Conservation (phyloP, 2,797 vertebrate genomes). For the Cossypha dichroa region DNA sequence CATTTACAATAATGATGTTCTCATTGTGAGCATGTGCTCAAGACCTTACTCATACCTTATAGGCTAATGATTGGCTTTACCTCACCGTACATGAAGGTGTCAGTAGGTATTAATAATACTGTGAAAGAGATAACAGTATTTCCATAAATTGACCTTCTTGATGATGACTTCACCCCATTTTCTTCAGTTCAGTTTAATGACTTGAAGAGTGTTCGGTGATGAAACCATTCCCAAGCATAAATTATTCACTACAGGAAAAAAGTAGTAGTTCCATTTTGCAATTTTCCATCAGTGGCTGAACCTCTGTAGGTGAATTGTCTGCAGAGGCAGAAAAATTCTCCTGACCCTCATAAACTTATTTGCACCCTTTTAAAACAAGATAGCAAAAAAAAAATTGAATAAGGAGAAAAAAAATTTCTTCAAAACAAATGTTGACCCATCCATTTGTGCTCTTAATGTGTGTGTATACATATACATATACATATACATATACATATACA, state of each 20-base stretch:
- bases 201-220: constrained; percentile 49
- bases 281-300: constrained; percentile 45
- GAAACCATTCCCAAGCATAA: constrained; percentile 71
- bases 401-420: background rate
- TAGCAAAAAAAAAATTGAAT: background rate
- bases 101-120: constrained; percentile 69
- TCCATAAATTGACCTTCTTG: constrained; percentile 74
- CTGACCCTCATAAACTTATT: background rate
- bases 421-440: background rate
- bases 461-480: too few relatives aligned
- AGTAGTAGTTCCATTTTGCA: constrained; percentile 34
- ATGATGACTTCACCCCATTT: constrained; percentile 73
- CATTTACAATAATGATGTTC: constrained; percentile 7
- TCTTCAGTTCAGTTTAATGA: constrained; percentile 71
- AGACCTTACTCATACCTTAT: constrained; percentile 39
- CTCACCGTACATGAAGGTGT: background rate
- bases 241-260: constrained; percentile 66
- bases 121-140: constrained; percentile 71
- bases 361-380: rapidly evolving
- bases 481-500: too few relatives aligned
- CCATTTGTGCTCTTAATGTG: background rate
- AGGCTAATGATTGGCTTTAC: constrained; percentile 55
- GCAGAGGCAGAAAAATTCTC: background rate
- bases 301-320: constrained; percentile 39
- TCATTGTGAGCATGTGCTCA: background rate